Evolutionary conservation across 37 sponge, comb jelly and placozoan genomes (phyloP).

Genomic region (Beroe forskalii): DNA sequence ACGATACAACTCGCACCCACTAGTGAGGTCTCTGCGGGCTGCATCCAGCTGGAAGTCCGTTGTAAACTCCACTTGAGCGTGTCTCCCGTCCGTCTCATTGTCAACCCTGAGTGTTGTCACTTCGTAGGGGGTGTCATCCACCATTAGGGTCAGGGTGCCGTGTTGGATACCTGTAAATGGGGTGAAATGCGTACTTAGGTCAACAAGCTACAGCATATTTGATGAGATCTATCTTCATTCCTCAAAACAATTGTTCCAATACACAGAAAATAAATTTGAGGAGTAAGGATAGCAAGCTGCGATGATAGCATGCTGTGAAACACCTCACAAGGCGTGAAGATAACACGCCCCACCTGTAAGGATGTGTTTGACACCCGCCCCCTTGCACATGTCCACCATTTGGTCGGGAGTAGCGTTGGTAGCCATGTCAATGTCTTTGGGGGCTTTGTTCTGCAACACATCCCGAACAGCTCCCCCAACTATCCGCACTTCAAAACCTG

Average conservation of each 20-base stretch:
- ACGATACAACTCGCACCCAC: too few species aligned
- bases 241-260: too few species aligned
- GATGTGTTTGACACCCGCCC: slow-evolving; percentile 65
- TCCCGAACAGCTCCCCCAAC: slow-evolving; percentile 97
- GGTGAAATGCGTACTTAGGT: too few species aligned
- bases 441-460: slow-evolving; percentile 76
- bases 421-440: slow-evolving; percentile 95
- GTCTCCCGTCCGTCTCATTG: slow-evolving; percentile 85
- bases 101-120: slow-evolving; percentile 91
- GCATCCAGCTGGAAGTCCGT: slow-evolving; percentile 88
- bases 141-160: slow-evolving; percentile 86
- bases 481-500: slow-evolving; percentile 76
- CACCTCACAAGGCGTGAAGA: too few species aligned
- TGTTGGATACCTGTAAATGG: slow-evolving; percentile 76
- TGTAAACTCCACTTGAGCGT: slow-evolving; percentile 91
- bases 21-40: slow-evolving; percentile 89
- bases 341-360: slow-evolving; percentile 80
- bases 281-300: too few species aligned
- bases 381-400: slow-evolving; percentile 76
- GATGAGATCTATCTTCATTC: too few species aligned
- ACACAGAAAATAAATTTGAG: too few species aligned
- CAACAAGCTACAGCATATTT: too few species aligned
- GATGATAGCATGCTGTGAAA: too few species aligned
- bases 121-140: slow-evolving; percentile 70
- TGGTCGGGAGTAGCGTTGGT: slow-evolving; percentile 87